phyloP scores from a whole-genome alignment of 1,140 invertebrate genomes.

The Caenorhabditis latens region DNA sequence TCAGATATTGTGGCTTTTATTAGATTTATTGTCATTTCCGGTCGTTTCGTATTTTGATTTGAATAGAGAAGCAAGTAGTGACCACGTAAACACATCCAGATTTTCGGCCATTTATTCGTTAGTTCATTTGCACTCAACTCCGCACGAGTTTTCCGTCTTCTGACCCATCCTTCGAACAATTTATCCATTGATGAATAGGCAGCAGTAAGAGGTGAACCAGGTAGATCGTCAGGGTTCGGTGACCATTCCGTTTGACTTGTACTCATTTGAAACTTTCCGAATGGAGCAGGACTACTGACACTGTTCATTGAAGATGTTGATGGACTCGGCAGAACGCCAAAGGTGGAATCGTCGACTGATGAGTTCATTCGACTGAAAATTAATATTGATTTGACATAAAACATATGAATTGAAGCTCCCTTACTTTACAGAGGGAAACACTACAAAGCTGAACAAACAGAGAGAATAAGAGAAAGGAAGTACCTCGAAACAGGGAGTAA shows the following conservation, averaged over 20 bases:
- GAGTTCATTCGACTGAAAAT: conserved; percentile 49
- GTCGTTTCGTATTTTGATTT: conserved; percentile 63
- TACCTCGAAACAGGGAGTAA: conserved; percentile 14
- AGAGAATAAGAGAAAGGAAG: not conserved
- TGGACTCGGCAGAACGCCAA: conserved; percentile 47
- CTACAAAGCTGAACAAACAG: not conserved
- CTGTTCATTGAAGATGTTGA: conserved; percentile 57
- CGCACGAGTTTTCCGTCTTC: conserved; percentile 52
- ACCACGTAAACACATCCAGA: conserved; percentile 62
- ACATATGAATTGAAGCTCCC: too few species aligned
- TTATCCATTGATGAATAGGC: conserved; percentile 46
- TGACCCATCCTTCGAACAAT: conserved; percentile 62
- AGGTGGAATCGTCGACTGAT: conserved; percentile 16
- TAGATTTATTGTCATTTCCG: conserved; percentile 59
- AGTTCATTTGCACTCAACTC: conserved; percentile 56
- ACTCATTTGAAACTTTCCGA: conserved; percentile 20
- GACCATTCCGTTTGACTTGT: conserved; percentile 47
- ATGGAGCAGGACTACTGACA: conserved; percentile 57
- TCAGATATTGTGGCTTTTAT: conserved; percentile 63
- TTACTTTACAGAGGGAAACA: not conserved
- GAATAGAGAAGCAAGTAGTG: conserved; percentile 55
- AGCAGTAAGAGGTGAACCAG: conserved; percentile 41
- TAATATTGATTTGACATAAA: too few species aligned
- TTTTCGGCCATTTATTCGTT: conserved; percentile 67
- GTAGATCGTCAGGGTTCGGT: conserved; percentile 49